A percentile compares a stretch with the other conserved stretches of the same genome.
phyloP scores from a whole-genome alignment of 2,888 invertebrate genomes.

The Camponotus fellah region DNA sequence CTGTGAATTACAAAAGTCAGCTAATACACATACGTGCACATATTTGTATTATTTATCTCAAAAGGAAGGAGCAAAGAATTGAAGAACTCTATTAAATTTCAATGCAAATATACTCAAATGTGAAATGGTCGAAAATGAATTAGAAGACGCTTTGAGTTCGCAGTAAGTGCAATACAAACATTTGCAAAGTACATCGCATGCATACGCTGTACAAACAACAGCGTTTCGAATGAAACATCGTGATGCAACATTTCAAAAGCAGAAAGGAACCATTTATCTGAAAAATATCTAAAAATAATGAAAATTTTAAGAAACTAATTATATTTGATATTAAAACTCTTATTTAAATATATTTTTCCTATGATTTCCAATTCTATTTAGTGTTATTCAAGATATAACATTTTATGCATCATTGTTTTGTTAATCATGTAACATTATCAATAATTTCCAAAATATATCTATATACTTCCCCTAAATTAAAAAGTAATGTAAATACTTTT shows the following conservation, averaged over 20 bases:
- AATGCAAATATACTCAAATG: constrained; percentile 5
- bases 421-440: neutral
- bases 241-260: constrained; percentile 1
- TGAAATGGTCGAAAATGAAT: neutral
- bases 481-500: too few relatives aligned
- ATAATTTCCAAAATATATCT: neutral
- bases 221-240: neutral
- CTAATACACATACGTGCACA: neutral
- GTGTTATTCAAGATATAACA: neutral
- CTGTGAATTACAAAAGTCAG: neutral
- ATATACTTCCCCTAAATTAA: neutral
- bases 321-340: neutral
- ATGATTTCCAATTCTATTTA: neutral
- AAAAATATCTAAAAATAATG: neutral
- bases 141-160: constrained; percentile 32
- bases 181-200: constrained; percentile 11
- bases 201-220: constrained; percentile 29
- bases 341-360: neutral
- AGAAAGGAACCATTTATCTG: neutral
- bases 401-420: neutral
- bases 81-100: constrained; percentile 5
- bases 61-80: neutral
- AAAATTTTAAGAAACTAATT: neutral
- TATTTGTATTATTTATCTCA: constrained; percentile 4
- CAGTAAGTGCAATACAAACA: constrained; percentile 5